These are phyloP conservation scores for Thalassarche chlororhynchos DNA, from an alignment of 2,113 vertebrate genomes.

Conservation along the genomic window DNA sequence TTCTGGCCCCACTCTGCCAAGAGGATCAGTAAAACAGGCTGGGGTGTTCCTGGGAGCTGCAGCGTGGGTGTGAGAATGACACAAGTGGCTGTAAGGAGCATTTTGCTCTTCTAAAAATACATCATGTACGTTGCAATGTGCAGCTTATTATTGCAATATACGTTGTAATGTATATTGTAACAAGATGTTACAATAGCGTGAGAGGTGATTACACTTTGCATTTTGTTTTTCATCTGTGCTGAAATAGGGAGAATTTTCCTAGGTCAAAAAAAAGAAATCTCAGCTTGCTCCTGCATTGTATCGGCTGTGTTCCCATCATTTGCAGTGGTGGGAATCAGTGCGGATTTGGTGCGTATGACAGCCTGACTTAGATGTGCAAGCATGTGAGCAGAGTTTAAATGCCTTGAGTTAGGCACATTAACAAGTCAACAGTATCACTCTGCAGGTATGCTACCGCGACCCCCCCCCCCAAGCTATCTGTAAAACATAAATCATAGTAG, in stretches of 20 bases:
- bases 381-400: too few species aligned
- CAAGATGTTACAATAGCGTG: too few species aligned
- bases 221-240: background rate
- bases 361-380: background rate
- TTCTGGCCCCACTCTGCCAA: background rate
- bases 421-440: background rate
- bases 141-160: background rate
- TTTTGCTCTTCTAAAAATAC: background rate
- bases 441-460: background rate
- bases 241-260: background rate
- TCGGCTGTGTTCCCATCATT: background rate
- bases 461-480: too few species aligned
- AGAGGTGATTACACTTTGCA: background rate
- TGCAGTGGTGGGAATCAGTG: background rate
- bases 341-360: background rate
- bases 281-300: too few species aligned
- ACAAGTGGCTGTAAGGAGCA: background rate
- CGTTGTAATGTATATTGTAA: too few species aligned
- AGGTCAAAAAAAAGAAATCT: background rate
- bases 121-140: background rate
- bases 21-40: background rate
- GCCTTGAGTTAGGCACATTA: rapidly evolving
- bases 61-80: too few species aligned
- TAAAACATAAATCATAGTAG: background rate
- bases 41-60: background rate